Base-by-base conservation (phyloP, 2,113 vertebrate species). In the Mugil cephalus region DNA sequence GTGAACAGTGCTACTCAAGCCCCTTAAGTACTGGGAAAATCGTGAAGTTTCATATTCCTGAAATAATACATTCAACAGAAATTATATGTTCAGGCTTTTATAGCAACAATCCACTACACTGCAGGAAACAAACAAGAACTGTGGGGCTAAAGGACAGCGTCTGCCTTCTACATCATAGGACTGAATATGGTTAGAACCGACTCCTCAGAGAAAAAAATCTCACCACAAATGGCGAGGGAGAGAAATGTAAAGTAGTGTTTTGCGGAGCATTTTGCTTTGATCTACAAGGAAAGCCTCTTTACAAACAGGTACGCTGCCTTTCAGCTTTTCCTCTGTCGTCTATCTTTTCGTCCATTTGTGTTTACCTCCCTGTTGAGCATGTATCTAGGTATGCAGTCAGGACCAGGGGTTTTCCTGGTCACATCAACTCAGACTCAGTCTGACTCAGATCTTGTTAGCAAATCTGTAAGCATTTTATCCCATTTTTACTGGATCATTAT, bases 211-310 rank as follows among this genome's bases (percentile, higher is more conserved):
- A 56, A 56, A 68, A 53, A 65, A 6, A 8, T 19, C 36, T 64
- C 14, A 5, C 54, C 9, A 30, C 30, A 3, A 24, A 18, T 8
- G 17, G 58, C 46, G 67, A 39, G 19, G 42, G 8, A 36, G 3
- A 70, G 34, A 59, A 69, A 79, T 47, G 73, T 69, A 48, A 79
- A 71, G 60, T 46, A 19, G n/a, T 58, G 17, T 52, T 83, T 48
- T 56, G 19, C 61, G n/a, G 51, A 77, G 74, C n/a, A 18, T 5
- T 74, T 12, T 0, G 53, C 78, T 74, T 86, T 81, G 68, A 86
- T 86, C 50, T 79, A 21, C 19, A 58, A 58, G 58, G 34, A 58
- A 83, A 58, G 19, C 11, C 39, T 67, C 46, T 74, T 64, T 75
- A 69, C 78, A 65, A 76, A 79, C 66, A 72, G 48, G 38, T 21